Base-by-base conservation (phyloP, 2,797 vertebrate genomes). In the Babyrousa celebensis region DNA sequence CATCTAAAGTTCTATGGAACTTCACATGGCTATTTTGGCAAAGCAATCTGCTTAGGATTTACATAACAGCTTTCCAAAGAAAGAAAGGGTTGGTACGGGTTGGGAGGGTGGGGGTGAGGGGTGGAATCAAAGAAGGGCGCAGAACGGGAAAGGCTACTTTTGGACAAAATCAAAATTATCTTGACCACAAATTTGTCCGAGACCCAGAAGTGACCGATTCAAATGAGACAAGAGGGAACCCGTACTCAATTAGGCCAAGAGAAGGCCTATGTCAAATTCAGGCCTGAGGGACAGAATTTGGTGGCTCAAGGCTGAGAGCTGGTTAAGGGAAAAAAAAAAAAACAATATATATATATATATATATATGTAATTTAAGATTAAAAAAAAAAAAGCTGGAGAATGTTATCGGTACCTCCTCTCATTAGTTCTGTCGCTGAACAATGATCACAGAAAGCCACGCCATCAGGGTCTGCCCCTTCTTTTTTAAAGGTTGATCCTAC, bases 151-250 rank as follows among this genome's bases (percentile, higher is more conserved):
- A 85, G 16, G 77, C 48, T 80, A 56, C 71, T 79, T 87, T 25
- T 63, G 77, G 83, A 93, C 25, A 75, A 60, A 77, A 94, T 65
- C 25, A 25, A 94, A 96, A 65, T 72, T 25, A 94, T 63, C 72
- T 16, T 23, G 52, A 95, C 21, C 79, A 86, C 36, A 91, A 29
- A 94, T 58, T 4, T 87, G n/a, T 60, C 36, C 18, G 7, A 88
- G 89, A 86, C 80, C 71, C 60, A 85, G 48, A 75, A 90, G 75
- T 70, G 65, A 85, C 60, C 83, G 29, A 52, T 15, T 87, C 27
- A 54, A 70, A 82, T 43, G 77, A 82, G 43, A 94, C 12, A 48
- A n/a, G 78, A 82, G 77, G 40, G 74, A 89, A 54, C 23, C 6
- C 36, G 71, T 32, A 68, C 18, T 32, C 12, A 77, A 77, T 7